Base-by-base conservation (phyloP, 2,113 vertebrate species). In the Oceanodroma tethys region DNA sequence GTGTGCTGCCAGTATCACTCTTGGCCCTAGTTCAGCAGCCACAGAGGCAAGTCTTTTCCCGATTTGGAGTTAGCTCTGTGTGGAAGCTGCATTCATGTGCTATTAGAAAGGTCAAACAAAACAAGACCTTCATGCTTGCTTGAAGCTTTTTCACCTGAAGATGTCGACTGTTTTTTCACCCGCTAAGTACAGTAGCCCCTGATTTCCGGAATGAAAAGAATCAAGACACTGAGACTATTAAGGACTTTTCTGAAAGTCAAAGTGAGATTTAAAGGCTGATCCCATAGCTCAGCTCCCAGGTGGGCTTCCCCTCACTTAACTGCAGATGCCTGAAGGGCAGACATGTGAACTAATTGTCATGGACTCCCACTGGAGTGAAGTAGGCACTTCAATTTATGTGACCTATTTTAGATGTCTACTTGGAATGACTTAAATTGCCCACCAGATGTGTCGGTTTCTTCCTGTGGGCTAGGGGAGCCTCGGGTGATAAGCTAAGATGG, bases 1-100 rank as follows among this genome's bases (percentile, higher is more conserved):
- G 58, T 87, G 66, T 94, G 86, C 88, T 95, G 93, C 70, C 93
- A 93, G 81, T 96, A 95, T 96, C 86, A 88, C 92, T 84, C 88
- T 79, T 96, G 96, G 81, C 76, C 60, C 73, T 52, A 29, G 34
- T 68, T 86, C 91, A 89, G 59, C 75, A 91, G 73, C 83, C 83
- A 84, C 65, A 94, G 83, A 95, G 73, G 66, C 29, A 27, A 81
- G 86, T 58, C 56, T 92, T 94, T 95, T 81, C 83, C 88, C 87
- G 83, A 95, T 95, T 90, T 94, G 76, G 73, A 95, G 48, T 84
- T 95, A 94, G 94, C 59, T 82, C 73, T 87, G 20, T 55, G 32
- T 86, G 65, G 94, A 96, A 92, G 68, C 83, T 91, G 76, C 53
- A 68, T 79, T 89, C 52, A 30, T 67, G 12, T n/a, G 45, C 73